Conservation (phyloP, 35 echinoderm and acorn worm genomes). For the Lytechinus variegatus region DNA sequence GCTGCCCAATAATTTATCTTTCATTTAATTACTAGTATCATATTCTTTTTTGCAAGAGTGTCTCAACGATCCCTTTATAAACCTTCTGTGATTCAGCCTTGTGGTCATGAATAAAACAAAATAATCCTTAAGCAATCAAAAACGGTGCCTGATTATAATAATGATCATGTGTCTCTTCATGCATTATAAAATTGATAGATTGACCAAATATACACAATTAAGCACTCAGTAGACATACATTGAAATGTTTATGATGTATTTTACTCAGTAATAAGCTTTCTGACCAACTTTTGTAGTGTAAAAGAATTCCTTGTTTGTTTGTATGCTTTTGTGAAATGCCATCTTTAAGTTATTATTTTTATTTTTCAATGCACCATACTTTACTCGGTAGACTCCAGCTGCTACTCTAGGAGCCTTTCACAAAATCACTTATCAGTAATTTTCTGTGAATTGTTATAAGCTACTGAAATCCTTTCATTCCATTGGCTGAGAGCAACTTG, state of each 20-base stretch:
- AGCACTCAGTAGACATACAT: neutral
- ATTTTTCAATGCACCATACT: too few species aligned
- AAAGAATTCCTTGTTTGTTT: neutral
- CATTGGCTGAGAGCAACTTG: too few species aligned
- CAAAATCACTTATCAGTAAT: too few species aligned
- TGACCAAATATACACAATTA: neutral
- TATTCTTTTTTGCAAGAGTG: neutral
- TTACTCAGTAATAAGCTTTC: neutral
- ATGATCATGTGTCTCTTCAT: neutral
- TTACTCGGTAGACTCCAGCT: too few species aligned
- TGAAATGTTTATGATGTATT: neutral
- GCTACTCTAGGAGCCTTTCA: too few species aligned
- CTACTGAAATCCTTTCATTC: too few species aligned
- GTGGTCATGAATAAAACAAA: neutral
- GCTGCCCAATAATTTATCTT: too few species aligned
- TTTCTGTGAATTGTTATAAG: too few species aligned
- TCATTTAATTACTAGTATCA: too few species aligned
- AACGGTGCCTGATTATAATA: neutral
- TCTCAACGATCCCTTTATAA: neutral
- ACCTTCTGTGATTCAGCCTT: neutral
- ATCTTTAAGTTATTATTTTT: neutral
- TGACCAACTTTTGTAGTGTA: neutral
- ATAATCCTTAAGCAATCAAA: neutral
- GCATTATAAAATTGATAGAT: neutral
- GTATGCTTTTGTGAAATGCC: neutral